phyloP scores from a whole-genome alignment of 1,140 invertebrate genomes.

The Philopotamus ludificatus region DNA sequence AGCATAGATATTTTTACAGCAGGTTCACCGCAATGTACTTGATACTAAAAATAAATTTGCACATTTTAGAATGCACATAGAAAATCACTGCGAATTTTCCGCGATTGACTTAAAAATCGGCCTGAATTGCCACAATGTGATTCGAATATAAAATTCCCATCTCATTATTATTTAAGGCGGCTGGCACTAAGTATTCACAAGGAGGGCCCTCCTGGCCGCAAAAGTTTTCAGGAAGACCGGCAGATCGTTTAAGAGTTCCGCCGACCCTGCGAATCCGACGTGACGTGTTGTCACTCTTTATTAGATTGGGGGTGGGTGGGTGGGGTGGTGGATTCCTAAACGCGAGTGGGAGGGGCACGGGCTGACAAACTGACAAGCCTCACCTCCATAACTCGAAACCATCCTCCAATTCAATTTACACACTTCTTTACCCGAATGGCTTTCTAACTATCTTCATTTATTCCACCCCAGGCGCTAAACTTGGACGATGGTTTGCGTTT shows the following conservation, averaged over 20 bases:
- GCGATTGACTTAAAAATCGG: too few species aligned
- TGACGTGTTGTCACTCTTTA: constrained; percentile 32
- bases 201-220: neutral
- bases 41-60: too few species aligned
- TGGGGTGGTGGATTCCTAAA: neutral
- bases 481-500: too few species aligned
- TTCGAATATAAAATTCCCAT: constrained; percentile 1
- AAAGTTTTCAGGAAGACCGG: neutral
- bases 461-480: too few species aligned
- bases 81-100: too few species aligned
- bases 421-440: constrained; percentile 23
- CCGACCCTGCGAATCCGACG: constrained; percentile 1
- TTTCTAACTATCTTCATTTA: constrained; percentile 11
- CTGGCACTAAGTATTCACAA: neutral
- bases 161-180: constrained; percentile 10
- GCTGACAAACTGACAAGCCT: constrained; percentile 13
- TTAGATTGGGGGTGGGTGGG: constrained; percentile 21
- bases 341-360: neutral
- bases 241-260: constrained; percentile 7
- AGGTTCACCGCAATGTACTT: too few species aligned
- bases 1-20: too few species aligned
- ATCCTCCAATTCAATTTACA: constrained; percentile 23
- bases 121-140: too few species aligned
- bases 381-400: neutral
- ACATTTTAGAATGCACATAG: too few species aligned